phyloP scores from a whole-genome alignment of 2,888 invertebrate genomes.

The Fissipunctia ypsillon region DNA sequence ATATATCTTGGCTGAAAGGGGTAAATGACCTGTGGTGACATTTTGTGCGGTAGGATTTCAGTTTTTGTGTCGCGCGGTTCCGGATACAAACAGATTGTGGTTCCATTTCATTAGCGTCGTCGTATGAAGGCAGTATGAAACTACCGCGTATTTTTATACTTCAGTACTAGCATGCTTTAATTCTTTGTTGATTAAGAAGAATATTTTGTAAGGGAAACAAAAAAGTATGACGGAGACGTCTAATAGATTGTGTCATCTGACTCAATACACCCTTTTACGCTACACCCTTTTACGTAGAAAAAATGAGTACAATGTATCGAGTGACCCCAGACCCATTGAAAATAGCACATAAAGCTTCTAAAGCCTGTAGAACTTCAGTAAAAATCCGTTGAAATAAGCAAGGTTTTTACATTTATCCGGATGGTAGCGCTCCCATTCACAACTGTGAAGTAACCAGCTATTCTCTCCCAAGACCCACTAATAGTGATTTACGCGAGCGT shows the following conservation, averaged over 20 bases:
- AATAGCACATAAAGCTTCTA: neutral
- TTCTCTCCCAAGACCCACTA: conserved; percentile 52
- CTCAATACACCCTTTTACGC: neutral
- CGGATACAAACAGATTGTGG: conserved; percentile 1
- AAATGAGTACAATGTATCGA: neutral
- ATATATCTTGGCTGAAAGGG: conserved; percentile 41
- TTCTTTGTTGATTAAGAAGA: neutral
- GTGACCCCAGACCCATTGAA: neutral
- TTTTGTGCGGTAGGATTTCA: conserved; percentile 12
- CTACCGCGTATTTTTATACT: neutral
- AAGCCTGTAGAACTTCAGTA: neutral
- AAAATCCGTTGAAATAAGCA: conserved; percentile 10
- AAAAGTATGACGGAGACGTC: neutral
- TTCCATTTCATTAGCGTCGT: conserved; percentile 20
- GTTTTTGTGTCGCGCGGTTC: neutral
- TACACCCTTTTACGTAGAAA: neutral
- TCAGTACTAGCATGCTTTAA: neutral
- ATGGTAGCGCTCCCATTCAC: conserved; percentile 18
- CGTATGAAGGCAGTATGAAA: neutral
- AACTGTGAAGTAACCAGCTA: conserved; percentile 43
- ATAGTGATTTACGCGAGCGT: conserved; percentile 58
- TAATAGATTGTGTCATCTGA: neutral
- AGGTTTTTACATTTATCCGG: conserved; percentile 25
- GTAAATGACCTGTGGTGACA: conserved; percentile 51
- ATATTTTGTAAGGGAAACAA: neutral